Percentiles rank a stretch among this genome's conserved stretches.
phyloP scores from a whole-genome alignment of 2,113 vertebrate genomes.

The Rhea americana region DNA sequence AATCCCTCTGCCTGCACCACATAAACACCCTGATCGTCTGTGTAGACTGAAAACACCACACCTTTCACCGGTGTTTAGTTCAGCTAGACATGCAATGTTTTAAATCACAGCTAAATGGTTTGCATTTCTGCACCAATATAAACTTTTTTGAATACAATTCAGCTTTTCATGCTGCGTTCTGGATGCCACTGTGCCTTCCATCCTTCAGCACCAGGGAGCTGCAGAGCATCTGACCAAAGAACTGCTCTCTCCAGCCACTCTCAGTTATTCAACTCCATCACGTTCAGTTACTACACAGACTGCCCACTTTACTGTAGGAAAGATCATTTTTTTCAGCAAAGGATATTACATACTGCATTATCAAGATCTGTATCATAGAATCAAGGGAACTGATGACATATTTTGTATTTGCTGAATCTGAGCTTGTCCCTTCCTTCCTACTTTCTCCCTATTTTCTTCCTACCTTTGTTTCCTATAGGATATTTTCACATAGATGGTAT shows the following conservation, averaged over 20 bases:
- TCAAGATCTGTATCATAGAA: not conserved
- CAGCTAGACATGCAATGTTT: conserved; percentile 12
- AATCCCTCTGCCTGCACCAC: conserved; percentile 22
- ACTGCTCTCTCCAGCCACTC: not conserved
- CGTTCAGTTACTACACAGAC: not conserved
- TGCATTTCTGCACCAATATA: not conserved
- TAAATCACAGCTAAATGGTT: not conserved
- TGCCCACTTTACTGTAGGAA: not conserved
- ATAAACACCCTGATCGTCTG: conserved; percentile 25
- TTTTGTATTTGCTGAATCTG: not conserved
- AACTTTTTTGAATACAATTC: not conserved
- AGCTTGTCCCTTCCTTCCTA: not conserved
- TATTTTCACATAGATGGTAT: not conserved
- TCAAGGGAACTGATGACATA: not conserved
- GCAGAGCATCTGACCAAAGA: rapidly evolving
- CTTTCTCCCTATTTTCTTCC: not conserved
- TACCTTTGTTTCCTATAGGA: not conserved
- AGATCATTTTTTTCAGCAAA: not conserved
- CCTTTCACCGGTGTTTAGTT: conserved; percentile 38
- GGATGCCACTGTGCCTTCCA: not conserved
- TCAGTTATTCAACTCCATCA: not conserved
- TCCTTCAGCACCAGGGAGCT: rapidly evolving
- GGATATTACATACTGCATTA: not conserved
- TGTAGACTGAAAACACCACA: not conserved
- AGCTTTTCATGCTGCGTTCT: not conserved